These are phyloP conservation scores for Chaetogeoica ovagalla DNA, from an alignment of 2,888 invertebrate species.

Conservation along the genomic window DNA sequence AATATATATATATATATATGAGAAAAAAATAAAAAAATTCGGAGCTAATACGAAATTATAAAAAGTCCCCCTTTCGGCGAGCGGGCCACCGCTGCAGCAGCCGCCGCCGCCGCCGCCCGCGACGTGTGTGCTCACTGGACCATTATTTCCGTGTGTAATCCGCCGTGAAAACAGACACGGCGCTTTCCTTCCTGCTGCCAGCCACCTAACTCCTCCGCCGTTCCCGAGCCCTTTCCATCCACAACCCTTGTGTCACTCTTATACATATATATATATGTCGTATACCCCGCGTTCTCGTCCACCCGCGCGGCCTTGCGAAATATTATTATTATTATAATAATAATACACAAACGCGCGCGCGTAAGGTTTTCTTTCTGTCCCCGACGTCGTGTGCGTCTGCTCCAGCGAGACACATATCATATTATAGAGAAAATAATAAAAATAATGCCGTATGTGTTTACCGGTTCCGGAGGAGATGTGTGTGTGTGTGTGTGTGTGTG, in stretches of 20 bases:
- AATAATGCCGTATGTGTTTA: constrained; percentile 12
- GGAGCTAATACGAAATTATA: constrained; percentile 52
- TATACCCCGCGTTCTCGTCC: too few species aligned
- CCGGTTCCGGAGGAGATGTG: constrained; percentile 32
- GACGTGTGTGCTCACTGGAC: constrained; percentile 53
- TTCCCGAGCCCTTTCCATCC: background rate
- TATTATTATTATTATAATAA: background rate
- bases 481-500: too few species aligned
- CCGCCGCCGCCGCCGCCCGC: constrained; percentile 17
- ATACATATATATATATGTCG: too few species aligned
- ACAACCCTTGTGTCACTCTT: too few species aligned
- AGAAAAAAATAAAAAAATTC: constrained; percentile 32
- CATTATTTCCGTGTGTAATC: constrained; percentile 53
- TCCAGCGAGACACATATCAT: too few species aligned
- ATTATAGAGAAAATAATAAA: too few species aligned
- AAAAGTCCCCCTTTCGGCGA: constrained; percentile 48
- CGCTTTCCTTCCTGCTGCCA: constrained; percentile 47
- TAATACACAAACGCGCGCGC: background rate
- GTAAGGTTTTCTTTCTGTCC: too few species aligned
- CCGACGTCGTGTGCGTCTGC: too few species aligned
- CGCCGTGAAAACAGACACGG: constrained; percentile 53
- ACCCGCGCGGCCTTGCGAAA: too few species aligned
- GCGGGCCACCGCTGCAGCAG: background rate
- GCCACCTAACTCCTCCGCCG: constrained; percentile 7
- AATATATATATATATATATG: background rate